Conservation (phyloP, 1,140 invertebrate species). For the Drosophila subpulchrella region DNA sequence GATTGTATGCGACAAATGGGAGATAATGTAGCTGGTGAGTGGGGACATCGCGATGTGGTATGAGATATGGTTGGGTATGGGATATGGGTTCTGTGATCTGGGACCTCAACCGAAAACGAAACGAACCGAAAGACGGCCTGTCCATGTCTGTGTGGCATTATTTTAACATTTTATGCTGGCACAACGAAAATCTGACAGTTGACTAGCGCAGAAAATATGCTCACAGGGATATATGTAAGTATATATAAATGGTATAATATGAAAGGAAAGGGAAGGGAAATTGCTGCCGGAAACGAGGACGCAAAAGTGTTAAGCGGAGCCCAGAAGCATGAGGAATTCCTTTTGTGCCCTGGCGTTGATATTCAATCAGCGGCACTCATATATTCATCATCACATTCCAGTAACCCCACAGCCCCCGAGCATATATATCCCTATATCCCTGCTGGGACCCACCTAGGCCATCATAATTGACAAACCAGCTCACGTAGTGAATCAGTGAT, state of each 20-base stretch:
- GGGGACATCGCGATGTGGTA: conserved; percentile 18
- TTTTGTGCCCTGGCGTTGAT: conserved; percentile 58
- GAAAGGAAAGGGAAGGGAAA: conserved; percentile 42
- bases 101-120: conserved; percentile 21
- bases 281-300: conserved; percentile 67
- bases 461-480: conserved; percentile 74
- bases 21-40: conserved; percentile 77
- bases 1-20: conserved; percentile 82
- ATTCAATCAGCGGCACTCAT: conserved; percentile 77
- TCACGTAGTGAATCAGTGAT: conserved; percentile 81
- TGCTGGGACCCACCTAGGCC: conserved; percentile 45
- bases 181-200: conserved; percentile 83
- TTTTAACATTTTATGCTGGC: conserved; percentile 83
- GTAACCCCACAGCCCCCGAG: conserved; percentile 3
- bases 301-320: conserved; percentile 69
- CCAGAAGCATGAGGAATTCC: conserved; percentile 50
- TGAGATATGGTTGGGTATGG: conserved; percentile 12
- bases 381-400: conserved; percentile 64
- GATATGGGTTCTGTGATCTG: conserved; percentile 9
- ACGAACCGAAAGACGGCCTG: conserved; percentile 59
- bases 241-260: neutral
- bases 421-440: conserved; percentile 22
- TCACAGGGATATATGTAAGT: conserved; percentile 29
- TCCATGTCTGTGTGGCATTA: conserved; percentile 74
- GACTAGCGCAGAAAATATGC: conserved; percentile 79